Evolutionary conservation across 2,888 invertebrate species (phyloP), one percentile per base, ranked within the genome.

Genomic region (Lordiphosa andalusiaca): DNA sequence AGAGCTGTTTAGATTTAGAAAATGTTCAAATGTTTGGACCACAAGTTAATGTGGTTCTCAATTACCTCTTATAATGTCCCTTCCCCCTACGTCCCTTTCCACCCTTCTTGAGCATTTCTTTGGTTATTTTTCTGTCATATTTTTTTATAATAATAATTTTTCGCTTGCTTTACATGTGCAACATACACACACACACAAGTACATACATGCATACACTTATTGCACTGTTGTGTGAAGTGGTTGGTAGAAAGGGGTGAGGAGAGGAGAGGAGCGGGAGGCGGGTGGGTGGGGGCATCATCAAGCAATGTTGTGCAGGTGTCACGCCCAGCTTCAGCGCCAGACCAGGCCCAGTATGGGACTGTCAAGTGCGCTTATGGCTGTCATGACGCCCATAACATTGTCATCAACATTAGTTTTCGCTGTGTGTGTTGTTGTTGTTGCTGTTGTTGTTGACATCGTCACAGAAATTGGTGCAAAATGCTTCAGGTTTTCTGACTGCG

Each of bases 361-460:
- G 74, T 83, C 81, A 80, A 83, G 82, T 80, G 78, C 76, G 84
- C 76, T 84, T 81, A 82, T 84, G 75, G 78, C 85, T 84, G 85
- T 84, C 84, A 80, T 69, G 80, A 80, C 84, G 82, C 84, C 84
- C 85, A 84, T 84, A 84, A 85, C 85, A 84, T 85, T 84, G 84
- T 85, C 84, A 84, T 85, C 84, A 85, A 71, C 84, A 84, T 84
- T 73, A 81, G 76, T 84, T 81, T 73, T 73, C 38, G 47, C 33
- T 16, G 46, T 12, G 13, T 37, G 40, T 41, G 16, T 35, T 51
- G 21, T 44, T 53, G 62, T 44, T 56, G 55, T 49, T 61, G 55
- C 42, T 71, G 65, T 62, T 75, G 67, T 30, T 71, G 81, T 67
- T 82, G 82, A 82, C 78, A 82, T 78, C 82, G 72, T 78, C 69